Base-by-base conservation (phyloP, 1,140 invertebrate species). In the Drosophila obscura region DNA sequence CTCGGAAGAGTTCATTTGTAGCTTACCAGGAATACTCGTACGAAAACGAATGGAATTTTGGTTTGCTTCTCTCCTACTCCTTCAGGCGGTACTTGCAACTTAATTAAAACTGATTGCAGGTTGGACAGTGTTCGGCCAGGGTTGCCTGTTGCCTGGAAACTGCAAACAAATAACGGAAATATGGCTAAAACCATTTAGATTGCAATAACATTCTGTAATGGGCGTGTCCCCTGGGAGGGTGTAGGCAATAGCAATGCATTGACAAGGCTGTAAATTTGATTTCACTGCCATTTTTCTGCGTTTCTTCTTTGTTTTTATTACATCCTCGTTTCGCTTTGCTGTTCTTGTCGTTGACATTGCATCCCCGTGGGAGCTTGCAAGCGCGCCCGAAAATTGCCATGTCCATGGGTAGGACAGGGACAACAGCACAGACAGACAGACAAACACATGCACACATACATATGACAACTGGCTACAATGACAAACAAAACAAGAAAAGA, bases 1-100 rank as follows among this genome's bases (percentile, higher is more conserved):
- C 83, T 87, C 68, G 79, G 79, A 88, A 87, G 75, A 87, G 78
- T 85, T 78, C 67, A 84, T 85, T 87, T 85, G 73, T 77, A 63
- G 81, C 52, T 73, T 67, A 60, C 61, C 52, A 35, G 45, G 68
- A 76, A 69, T 76, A 53, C 64, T 75, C 31, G 22, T 16, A 44
- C 31, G 57, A 35, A 43, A 61, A 43, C 35, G 61, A 48, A 77
- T 80, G 78, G 81, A 78, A 79, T 79, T 79, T 35, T 57, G 58
- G 43, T 69, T 22, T 51, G 51, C 41, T 43, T 48, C 43, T 48
- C 49, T 65, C 24, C 49, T 35, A 22, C 43, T 46, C 26, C 57
- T 58, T 62, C 19, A 0, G 35, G 35, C 35, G 35, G 28, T 64
- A 39, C 61, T 58, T 61, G 72, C 74, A 74, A 74, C 71, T 74